These are phyloP conservation scores for Melanocharis versteri DNA, from an alignment of 2,113 vertebrate species.

Conservation along the genomic window DNA sequence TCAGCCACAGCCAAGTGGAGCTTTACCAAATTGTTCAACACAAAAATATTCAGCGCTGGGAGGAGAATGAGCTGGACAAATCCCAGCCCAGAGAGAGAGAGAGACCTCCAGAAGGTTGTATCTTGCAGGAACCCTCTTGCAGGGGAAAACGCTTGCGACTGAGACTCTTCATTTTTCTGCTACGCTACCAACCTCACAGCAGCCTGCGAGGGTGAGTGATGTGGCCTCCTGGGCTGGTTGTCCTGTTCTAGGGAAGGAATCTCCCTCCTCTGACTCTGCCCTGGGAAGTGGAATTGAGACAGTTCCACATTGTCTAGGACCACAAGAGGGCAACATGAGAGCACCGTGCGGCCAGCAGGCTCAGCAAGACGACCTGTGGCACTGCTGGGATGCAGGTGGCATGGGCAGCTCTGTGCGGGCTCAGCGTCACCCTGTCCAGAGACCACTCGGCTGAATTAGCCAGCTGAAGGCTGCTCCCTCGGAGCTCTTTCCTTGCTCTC, in stretches of 20 bases:
- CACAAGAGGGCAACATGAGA: slow-evolving; percentile 59
- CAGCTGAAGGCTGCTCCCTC: not conserved
- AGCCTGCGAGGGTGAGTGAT: not conserved
- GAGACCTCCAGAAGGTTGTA: not conserved
- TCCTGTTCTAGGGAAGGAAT: not conserved
- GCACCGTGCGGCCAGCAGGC: not conserved
- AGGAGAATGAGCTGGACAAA: not conserved
- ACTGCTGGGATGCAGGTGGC: not conserved
- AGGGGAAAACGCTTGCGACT: not conserved
- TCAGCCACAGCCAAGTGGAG: slow-evolving; percentile 2
- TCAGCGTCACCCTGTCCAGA: not conserved
- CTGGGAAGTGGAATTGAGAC: not conserved
- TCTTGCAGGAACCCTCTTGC: not conserved
- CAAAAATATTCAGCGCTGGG: slow-evolving; percentile 24
- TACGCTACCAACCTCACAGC: not conserved
- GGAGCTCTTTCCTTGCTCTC: not conserved
- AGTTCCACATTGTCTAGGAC: not conserved
- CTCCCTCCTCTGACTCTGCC: not conserved
- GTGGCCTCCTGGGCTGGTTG: not conserved
- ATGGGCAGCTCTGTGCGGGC: not conserved
- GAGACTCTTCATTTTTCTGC: not conserved
- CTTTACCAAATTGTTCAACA: slow-evolving; percentile 21
- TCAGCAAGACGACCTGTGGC: not conserved
- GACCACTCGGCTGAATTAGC: not conserved
- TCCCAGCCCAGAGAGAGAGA: not conserved